These are phyloP conservation scores for Crossocerus cetratus DNA, from an alignment of 2,888 invertebrate genomes.

Conservation along the genomic window DNA sequence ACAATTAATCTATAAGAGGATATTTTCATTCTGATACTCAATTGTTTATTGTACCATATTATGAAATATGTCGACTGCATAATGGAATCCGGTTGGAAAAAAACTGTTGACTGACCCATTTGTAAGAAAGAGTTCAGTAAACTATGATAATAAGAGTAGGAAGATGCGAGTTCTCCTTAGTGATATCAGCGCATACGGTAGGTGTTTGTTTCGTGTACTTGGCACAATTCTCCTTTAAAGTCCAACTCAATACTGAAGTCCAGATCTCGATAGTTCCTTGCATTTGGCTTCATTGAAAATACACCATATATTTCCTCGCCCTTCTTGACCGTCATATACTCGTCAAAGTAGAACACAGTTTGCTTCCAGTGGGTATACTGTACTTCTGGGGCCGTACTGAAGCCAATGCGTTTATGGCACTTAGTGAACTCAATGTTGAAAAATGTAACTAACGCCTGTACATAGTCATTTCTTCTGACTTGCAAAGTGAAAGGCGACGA, in stretches of 20 bases:
- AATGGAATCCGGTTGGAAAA: constrained; percentile 43
- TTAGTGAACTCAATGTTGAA: constrained; percentile 99
- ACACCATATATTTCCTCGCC: constrained; percentile 95
- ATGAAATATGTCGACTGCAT: constrained; percentile 38
- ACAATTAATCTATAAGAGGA: not conserved
- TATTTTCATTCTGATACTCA: not conserved
- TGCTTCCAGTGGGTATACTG: constrained; percentile 99
- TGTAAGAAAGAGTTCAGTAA: constrained; percentile 50
- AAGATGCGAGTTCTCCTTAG: constrained; percentile 33
- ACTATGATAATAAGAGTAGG: constrained; percentile 52
- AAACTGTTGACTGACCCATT: constrained; percentile 39
- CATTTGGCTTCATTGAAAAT: constrained; percentile 97
- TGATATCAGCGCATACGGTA: constrained; percentile 91
- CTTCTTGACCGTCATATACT: constrained; percentile 97
- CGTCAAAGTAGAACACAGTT: constrained; percentile 98
- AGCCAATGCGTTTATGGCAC: constrained; percentile 98
- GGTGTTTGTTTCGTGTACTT: constrained; percentile 90
- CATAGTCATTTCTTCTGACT: constrained; percentile 94
- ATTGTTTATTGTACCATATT: constrained; percentile 41
- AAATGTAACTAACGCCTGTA: constrained; percentile 98
- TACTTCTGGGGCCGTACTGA: constrained; percentile 98
- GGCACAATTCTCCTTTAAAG: constrained; percentile 93
- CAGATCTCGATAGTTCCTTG: constrained; percentile 96
- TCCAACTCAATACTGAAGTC: constrained; percentile 96
- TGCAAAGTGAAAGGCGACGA: constrained; percentile 90